Conservation (phyloP, 2,888 invertebrate genomes). For the Malacosoma neustria region DNA sequence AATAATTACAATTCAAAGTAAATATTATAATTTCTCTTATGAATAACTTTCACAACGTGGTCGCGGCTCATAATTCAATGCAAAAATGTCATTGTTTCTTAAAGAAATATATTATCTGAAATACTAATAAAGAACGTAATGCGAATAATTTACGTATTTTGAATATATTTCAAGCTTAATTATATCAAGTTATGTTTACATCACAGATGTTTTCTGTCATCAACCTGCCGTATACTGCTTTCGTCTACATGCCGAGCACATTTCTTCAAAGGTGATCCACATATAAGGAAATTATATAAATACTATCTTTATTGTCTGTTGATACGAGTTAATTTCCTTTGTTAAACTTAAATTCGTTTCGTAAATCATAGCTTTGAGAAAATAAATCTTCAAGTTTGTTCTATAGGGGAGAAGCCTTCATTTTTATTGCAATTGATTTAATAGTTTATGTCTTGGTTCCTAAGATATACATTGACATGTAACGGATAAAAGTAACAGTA, state of each 20-base stretch:
- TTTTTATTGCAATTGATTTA: neutral
- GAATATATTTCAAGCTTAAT: no score
- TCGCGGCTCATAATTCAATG: neutral
- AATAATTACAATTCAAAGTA: no score
- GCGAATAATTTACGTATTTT: no score
- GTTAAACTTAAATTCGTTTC: neutral
- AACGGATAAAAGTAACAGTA: neutral
- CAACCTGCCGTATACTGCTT: no score
- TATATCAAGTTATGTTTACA: no score
- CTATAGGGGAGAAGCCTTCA: conserved; percentile 1
- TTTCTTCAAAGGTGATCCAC: conserved; percentile 61
- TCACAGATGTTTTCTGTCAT: no score
- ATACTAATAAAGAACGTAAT: no score
- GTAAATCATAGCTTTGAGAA: neutral
- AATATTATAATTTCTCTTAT: neutral
- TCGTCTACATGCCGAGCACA: conserved; percentile 55
- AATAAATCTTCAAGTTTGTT: conserved; percentile 1
- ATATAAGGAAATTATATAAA: no score
- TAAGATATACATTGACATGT: neutral
- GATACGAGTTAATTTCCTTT: conserved; percentile 14
- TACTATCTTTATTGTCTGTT: no score
- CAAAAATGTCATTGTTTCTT: no score
- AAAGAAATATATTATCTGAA: no score
- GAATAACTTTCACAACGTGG: neutral
- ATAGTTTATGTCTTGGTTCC: no score